Percentiles rank a stretch among this genome's conserved stretches.
These are phyloP conservation scores for Piaya cayana DNA, from an alignment of 2,113 vertebrate genomes.

Conservation along the genomic window DNA sequence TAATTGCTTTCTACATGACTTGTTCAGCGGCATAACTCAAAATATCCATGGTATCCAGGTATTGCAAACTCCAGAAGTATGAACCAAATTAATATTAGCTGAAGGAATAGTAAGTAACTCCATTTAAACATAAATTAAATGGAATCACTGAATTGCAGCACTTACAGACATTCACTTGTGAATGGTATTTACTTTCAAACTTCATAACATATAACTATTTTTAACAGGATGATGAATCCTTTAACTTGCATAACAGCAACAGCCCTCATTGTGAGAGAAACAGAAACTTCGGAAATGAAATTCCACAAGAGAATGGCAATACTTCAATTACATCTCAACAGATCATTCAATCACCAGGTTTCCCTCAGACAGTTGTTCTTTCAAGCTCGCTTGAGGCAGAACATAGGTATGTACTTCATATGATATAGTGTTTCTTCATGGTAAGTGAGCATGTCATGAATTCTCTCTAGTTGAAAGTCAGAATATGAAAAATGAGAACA, in stretches of 20 bases:
- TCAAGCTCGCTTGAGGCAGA: conserved; percentile 86
- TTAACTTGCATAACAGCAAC: conserved; percentile 75
- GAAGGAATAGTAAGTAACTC: not conserved
- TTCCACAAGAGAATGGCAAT: conserved; percentile 72
- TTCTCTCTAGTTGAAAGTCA: not conserved
- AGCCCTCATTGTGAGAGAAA: conserved; percentile 72
- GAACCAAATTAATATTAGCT: not conserved
- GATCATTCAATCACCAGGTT: conserved; percentile 72
- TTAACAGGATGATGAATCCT: conserved; percentile 65
- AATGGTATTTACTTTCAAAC: not conserved
- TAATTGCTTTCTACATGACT: not conserved
- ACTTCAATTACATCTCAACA: conserved; percentile 68
- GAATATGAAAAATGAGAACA: not conserved
- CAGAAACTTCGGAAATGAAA: conserved; percentile 74
- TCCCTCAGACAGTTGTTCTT: conserved; percentile 77
- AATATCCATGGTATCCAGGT: not conserved
- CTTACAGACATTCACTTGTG: not conserved
- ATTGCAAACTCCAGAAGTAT: not conserved
- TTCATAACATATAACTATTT: not conserved
- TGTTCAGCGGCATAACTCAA: not conserved
- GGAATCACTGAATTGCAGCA: not conserved
- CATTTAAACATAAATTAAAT: not conserved
- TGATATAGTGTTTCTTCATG: not conserved
- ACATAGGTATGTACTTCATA: conserved; percentile 73
- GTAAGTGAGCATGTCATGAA: not conserved